A percentile compares a stretch with the other conserved stretches of the same genome.
Evolutionary conservation across 2,113 vertebrate species (phyloP).

Genomic region (Erpornis zantholeuca): DNA sequence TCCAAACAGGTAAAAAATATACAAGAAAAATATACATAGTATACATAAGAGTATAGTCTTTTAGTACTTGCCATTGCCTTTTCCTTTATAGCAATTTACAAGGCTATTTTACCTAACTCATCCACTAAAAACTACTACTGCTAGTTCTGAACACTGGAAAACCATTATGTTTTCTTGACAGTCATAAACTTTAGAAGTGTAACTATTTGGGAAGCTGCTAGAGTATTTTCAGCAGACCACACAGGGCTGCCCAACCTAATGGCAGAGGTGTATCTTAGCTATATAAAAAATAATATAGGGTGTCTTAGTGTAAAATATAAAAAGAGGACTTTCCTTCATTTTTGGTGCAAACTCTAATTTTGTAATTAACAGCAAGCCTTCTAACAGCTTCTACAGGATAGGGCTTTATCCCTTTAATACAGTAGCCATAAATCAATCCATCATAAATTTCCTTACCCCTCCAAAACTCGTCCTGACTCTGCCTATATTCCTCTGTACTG

Average conservation of each 20-base stretch:
- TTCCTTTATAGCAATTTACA: background rate
- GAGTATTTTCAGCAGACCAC: background rate
- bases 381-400: background rate
- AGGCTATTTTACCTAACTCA: background rate
- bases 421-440: background rate
- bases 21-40: background rate
- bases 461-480: background rate
- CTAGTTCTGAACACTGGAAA: background rate
- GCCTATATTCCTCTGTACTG: background rate
- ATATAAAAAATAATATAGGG: background rate
- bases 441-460: background rate
- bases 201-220: background rate
- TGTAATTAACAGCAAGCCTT: background rate
- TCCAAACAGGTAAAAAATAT: background rate
- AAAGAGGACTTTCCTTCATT: background rate
- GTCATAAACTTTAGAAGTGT: background rate
- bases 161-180: background rate
- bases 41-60: background rate
- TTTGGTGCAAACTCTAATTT: background rate
- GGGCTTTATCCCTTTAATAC: background rate
- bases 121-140: background rate
- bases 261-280: background rate
- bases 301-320: background rate
- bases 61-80: background rate
- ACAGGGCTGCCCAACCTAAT: background rate